Evolutionary conservation across 1,140 invertebrate genomes (phyloP), one percentile per base, ranked within the genome.

Genomic region (Drosophila miranda): DNA sequence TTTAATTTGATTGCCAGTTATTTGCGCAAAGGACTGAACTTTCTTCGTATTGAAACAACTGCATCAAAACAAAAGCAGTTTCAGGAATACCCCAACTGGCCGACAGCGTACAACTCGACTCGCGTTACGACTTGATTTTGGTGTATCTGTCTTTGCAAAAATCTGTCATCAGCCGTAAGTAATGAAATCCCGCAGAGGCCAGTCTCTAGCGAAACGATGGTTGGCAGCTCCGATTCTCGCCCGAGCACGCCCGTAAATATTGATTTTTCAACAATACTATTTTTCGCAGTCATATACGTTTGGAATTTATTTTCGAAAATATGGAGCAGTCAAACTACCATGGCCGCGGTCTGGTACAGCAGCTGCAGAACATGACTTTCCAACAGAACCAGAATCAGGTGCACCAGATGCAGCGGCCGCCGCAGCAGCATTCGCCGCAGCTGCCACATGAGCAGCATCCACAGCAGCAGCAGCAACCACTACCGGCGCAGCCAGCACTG

Each of bases 131-230:
- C 70, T 72, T 67, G 84, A 89, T 88, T 90, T 90, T 90, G 84
- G 89, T 90, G 89, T 72, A 87, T 89, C n/a, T n/a, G n/a, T n/a
- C n/a, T n/a, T n/a, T n/a, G 89, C 78, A 62, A 66, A 90, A 89
- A 89, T 74, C 80, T 75, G 69, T 51, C 38, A 66, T 78, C 54
- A 79, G 61, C 46, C 48, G 72, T 71, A 58, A 84, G 75, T 83
- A 60, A 1, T 0, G 11, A 13, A n/a, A 43, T 21, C 30, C 3
- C 8, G 4, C 11, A 19, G 16, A 43, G 48, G 28, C 2, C 19
- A 14, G 19, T 19, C 43, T 26, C 13, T 11, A 19, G 16, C 13
- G 11, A 34, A n/a, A 11, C 8, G 9, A 50, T 3, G 30, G 3
- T 34, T 34, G 30, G 30, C 30, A 34, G 30, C 30, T 34, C 30